Percentiles rank a stretch among this genome's conserved stretches.
Evolutionary conservation across 1,140 invertebrate genomes (phyloP).

Genomic region (Drosophila biarmipes): DNA sequence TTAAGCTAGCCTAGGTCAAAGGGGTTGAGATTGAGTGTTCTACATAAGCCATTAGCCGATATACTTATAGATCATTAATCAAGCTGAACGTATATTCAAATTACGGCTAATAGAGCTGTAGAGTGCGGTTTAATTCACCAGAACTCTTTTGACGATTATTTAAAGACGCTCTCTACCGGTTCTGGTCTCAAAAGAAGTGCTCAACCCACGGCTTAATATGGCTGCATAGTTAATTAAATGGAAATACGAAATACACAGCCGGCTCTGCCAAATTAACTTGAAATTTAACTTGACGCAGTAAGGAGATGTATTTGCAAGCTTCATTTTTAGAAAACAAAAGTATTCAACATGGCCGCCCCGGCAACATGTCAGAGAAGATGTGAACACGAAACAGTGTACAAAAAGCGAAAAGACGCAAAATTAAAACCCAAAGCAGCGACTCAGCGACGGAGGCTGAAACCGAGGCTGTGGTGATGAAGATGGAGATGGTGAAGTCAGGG

Average conservation of each 20-base stretch:
- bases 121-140: neutral
- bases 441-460: conserved; percentile 27
- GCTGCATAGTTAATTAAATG: conserved; percentile 56
- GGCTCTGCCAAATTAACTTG: conserved; percentile 58
- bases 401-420: conserved; percentile 32
- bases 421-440: conserved; percentile 46
- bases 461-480: conserved; percentile 54
- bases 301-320: conserved; percentile 41
- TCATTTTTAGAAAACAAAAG: conserved; percentile 75
- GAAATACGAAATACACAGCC: conserved; percentile 41
- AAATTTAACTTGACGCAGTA: conserved; percentile 47
- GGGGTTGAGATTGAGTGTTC: conserved; percentile 16
- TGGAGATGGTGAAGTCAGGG: conserved; percentile 57
- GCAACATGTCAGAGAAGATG: conserved; percentile 51
- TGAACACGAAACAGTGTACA: conserved; percentile 34
- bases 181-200: neutral
- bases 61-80: conserved; percentile 68
- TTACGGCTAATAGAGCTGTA: conserved; percentile 34
- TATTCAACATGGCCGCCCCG: conserved; percentile 81
- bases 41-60: conserved; percentile 42
- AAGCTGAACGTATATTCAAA: conserved; percentile 38
- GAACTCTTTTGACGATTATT: neutral
- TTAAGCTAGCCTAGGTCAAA: conserved; percentile 27
- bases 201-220: conserved; percentile 23
- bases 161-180: conserved; percentile 31